A percentile compares a stretch with the other conserved stretches of the same genome.
These are phyloP conservation scores for Corythoichthys haematopterus DNA, from an alignment of 2,113 vertebrate species.

Conservation along the genomic window DNA sequence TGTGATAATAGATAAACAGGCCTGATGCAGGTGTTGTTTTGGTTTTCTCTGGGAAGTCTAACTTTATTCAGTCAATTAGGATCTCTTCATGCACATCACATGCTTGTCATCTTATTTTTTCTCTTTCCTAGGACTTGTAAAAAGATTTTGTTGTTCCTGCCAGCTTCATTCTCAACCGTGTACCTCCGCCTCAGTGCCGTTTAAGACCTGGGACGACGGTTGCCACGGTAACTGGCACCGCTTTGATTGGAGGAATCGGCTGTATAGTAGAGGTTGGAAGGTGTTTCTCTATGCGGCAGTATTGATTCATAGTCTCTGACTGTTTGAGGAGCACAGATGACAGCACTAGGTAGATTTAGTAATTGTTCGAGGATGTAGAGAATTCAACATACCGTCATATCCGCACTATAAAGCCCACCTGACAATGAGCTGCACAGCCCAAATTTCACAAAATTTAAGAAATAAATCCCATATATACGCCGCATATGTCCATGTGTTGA, in stretches of 20 bases:
- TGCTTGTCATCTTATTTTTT: background rate
- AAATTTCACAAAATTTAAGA: no score
- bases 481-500: no score
- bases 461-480: no score
- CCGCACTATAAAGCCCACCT: no score
- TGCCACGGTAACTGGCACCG: slow-evolving; percentile 50
- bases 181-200: slow-evolving; percentile 46
- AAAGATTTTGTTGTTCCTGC: slow-evolving; percentile 2
- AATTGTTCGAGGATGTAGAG: background rate
- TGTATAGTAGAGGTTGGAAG: slow-evolving; percentile 58
- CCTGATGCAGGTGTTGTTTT: slow-evolving; percentile 24
- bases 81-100: slow-evolving; percentile 5
- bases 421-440: no score
- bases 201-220: slow-evolving; percentile 57
- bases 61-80: slow-evolving; percentile 26
- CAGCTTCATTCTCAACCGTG: slow-evolving; percentile 23
- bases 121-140: slow-evolving; percentile 6
- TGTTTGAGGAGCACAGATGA: slow-evolving; percentile 50
- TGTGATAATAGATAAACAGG: slow-evolving; percentile 50
- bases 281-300: slow-evolving; percentile 41
- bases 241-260: slow-evolving; percentile 57
- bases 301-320: slow-evolving; percentile 56
- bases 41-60: slow-evolving; percentile 14
- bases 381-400: slow-evolving; percentile 1
- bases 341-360: slow-evolving; percentile 11